These are phyloP conservation scores for Sturmia bella DNA, from an alignment of 2,888 invertebrate genomes.

Conservation along the genomic window DNA sequence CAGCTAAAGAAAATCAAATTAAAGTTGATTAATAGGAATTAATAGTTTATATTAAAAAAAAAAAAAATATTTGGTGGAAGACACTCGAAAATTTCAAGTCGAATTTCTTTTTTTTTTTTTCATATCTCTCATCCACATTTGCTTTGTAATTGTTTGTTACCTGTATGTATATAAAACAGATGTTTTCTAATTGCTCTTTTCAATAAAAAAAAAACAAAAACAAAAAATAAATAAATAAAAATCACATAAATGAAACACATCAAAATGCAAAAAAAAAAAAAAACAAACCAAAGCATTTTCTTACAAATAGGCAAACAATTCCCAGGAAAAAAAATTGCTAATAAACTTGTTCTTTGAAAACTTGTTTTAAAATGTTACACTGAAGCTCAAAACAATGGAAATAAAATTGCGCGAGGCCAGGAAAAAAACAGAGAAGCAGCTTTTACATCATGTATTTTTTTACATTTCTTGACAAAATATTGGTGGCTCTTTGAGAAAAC, in stretches of 20 bases:
- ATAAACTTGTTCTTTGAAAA: background rate
- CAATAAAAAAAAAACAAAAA: background rate
- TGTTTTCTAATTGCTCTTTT: conserved; percentile 33
- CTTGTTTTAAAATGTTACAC: background rate
- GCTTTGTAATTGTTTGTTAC: conserved; percentile 44
- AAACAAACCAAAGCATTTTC: conserved; percentile 40
- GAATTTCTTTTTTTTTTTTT: conserved; percentile 17
- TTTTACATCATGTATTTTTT: no score
- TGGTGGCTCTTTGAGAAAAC: no score
- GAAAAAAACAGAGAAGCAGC: no score
- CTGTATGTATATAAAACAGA: conserved; percentile 21
- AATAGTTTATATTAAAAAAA: conserved; percentile 21
- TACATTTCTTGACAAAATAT: no score
- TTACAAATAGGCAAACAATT: conserved; percentile 40
- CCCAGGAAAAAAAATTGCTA: background rate
- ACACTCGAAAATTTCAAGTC: conserved; percentile 28
- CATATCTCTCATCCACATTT: conserved; percentile 60
- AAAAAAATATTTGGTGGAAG: conserved; percentile 25
- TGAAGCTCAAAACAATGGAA: background rate
- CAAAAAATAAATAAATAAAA: no score
- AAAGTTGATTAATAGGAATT: conserved; percentile 53
- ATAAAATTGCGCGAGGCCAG: no score
- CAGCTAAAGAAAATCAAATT: conserved; percentile 75
- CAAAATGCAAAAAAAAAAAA: conserved; percentile 64
- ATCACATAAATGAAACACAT: no score